Base-by-base conservation (phyloP, 2,113 vertebrate genomes). In the Probosciger aterrimus region DNA sequence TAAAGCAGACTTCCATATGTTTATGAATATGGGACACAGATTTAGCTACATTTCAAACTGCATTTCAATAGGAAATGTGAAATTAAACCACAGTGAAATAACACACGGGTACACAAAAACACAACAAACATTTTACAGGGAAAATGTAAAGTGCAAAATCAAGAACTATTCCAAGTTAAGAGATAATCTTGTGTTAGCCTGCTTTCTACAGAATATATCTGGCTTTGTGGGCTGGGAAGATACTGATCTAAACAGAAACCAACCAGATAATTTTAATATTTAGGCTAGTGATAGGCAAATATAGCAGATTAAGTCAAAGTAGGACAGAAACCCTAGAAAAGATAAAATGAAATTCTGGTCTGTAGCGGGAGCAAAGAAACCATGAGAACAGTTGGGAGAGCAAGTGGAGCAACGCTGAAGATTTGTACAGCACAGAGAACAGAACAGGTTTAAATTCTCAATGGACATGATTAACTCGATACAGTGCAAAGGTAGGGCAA, bases 381-480 rank as follows among this genome's bases (percentile, higher is more conserved):
- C 9, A 94, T 76, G 55, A 86, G 80, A 92, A 69, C 74, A 73
- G 67, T 57, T 85, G 69, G 67, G 47, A 91, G 86, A 94, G 83
- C 95, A 95, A 93, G 88, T 24, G 69, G 62, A 94, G 83, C 88
- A 82, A 93, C 39, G 74, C 88, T 69, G 73, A 84, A 68, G 88
- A 60, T 70, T 94, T 94, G 93, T 96, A 96, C 57, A 88, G 92
- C 39, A 64, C 71, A 81, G 60, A 95, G 89, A 86, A 95, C 73
- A 96, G 65, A 95, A 75, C 47, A 64, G 74, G 90, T 93, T 76
- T 86, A 69, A 96, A 95, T 88, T 86, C 93, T 95, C 95, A 44
- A 18, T 49, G 95, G 95, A 93, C 53, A 19, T 63, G 92, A 96
- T 96, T 93, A 97, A 96, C 95, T 83, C 3, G 18, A 88, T 83